Evolutionary conservation across 2,797 vertebrate genomes (phyloP), one percentile per base, ranked within the genome.

Genomic region (Margarornis squamiger): DNA sequence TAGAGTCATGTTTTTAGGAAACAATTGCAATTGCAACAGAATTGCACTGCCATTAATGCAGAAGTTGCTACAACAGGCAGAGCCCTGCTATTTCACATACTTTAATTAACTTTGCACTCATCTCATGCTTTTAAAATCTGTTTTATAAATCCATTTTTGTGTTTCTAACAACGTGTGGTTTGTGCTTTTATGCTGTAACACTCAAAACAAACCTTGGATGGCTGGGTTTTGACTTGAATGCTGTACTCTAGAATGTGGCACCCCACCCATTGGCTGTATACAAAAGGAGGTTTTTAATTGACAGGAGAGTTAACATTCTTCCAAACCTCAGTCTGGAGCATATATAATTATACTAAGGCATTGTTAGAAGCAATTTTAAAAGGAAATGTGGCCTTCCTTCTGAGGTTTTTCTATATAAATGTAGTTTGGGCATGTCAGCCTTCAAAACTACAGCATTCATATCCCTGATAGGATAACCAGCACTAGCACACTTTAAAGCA

Each of bases 301-400:
- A 75, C 49, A 62, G 66, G 51, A 80, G 48, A 88, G 51, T 75
- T 93, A 93, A 65, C 58, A 68, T 89, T 88, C 54, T 92, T 83
- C 70, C 82, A 88, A 62, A 92, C 91, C 76, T 86, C 86, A 63
- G 67, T 81, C 73, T 91, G 55, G 45, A 91, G 34, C 48, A 81
- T 15, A 32, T 91, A 6, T 94, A 86, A 93, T 97, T 96, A 93
- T 32, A 9, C 61, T 39, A 71, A 90, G 46, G 71, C 82, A 88
- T 57, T 80, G 85, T 95, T 72, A 84, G 72, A 66, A 90, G 61
- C 58, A 75, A 34, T 91, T 95, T 95, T 91, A 61, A 62, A 92
- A 86, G 65, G 70, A 86, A 94, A 75, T 10, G n/a, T 57, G 85
- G 61, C 46, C 65, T 92, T 68, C 61, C 46, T 73, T 74, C 30